Conservation (phyloP, 1,140 invertebrate species). For the Drosophila athabasca region DNA sequence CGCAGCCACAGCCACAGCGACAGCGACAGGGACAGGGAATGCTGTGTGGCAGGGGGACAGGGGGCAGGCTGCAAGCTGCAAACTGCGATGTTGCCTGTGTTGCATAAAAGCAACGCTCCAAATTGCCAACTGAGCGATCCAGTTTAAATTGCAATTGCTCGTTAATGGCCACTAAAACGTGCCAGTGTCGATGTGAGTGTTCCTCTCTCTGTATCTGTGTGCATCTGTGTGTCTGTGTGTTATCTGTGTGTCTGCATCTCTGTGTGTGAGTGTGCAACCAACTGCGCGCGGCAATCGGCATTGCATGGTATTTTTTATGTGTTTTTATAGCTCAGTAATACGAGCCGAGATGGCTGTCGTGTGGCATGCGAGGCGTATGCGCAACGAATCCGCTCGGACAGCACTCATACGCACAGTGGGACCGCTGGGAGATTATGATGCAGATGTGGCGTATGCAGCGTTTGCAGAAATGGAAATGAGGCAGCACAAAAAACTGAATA, state of each 20-base stretch:
- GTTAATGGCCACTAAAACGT: slow-evolving; percentile 83
- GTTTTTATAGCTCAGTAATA: slow-evolving; percentile 61
- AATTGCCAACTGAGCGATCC: slow-evolving; percentile 83
- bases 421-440: neutral
- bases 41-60: too few relatives aligned
- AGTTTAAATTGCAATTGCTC: slow-evolving; percentile 84
- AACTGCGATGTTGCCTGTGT: slow-evolving; percentile 53
- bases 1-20: too few relatives aligned
- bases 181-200: slow-evolving; percentile 66
- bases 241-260: neutral
- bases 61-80: slow-evolving; percentile 30
- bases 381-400: slow-evolving; percentile 55
- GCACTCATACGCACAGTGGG: slow-evolving; percentile 71
- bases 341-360: slow-evolving; percentile 62
- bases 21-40: neutral
- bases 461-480: neutral
- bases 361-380: slow-evolving; percentile 74
- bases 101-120: slow-evolving; percentile 82
- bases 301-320: slow-evolving; percentile 32
- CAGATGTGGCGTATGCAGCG: neutral
- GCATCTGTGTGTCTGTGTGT: slow-evolving; percentile 4
- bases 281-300: neutral
- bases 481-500: neutral
- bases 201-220: slow-evolving; percentile 7
- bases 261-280: slow-evolving; percentile 14